A percentile compares a stretch with the other conserved stretches of the same genome.
Conservation (phyloP, 2,888 invertebrate genomes). For the Cantharis flavilabris region DNA sequence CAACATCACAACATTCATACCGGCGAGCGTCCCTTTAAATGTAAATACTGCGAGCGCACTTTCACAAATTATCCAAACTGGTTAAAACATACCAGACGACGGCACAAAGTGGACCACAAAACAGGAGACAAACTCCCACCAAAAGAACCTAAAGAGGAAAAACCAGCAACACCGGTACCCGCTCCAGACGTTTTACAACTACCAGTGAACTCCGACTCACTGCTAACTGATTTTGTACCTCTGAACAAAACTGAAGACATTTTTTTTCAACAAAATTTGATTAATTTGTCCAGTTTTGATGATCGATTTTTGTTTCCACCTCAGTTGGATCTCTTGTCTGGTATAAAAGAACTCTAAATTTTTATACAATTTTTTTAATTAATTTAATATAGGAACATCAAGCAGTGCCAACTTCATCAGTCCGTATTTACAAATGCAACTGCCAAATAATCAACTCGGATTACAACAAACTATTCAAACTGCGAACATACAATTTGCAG, state of each 20-base stretch:
- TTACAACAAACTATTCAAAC: constrained; percentile 31
- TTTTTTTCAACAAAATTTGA: constrained; percentile 46
- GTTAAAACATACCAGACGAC: constrained; percentile 62
- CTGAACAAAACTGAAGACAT: constrained; percentile 48
- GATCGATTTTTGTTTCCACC: constrained; percentile 44
- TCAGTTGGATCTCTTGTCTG: constrained; percentile 43
- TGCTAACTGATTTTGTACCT: constrained; percentile 41
- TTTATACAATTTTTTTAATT: neutral
- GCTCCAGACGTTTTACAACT: constrained; percentile 6
- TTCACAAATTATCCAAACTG: constrained; percentile 64
- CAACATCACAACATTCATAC: constrained; percentile 65
- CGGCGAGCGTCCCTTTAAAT: constrained; percentile 61
- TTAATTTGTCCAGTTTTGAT: constrained; percentile 46
- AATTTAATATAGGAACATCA: constrained; percentile 31
- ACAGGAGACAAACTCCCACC: constrained; percentile 46
- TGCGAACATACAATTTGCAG: constrained; percentile 40
- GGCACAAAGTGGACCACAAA: constrained; percentile 57
- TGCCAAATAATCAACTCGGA: constrained; percentile 40
- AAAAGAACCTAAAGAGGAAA: constrained; percentile 36
- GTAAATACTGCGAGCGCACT: constrained; percentile 60
- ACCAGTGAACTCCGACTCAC: constrained; percentile 27
- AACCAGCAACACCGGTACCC: constrained; percentile 7
- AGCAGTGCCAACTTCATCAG: constrained; percentile 41
- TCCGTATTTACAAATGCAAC: constrained; percentile 44
- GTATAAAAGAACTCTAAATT: constrained; percentile 27